Conservation (phyloP, 2,113 vertebrate species). For the Carlito syrichta region DNA sequence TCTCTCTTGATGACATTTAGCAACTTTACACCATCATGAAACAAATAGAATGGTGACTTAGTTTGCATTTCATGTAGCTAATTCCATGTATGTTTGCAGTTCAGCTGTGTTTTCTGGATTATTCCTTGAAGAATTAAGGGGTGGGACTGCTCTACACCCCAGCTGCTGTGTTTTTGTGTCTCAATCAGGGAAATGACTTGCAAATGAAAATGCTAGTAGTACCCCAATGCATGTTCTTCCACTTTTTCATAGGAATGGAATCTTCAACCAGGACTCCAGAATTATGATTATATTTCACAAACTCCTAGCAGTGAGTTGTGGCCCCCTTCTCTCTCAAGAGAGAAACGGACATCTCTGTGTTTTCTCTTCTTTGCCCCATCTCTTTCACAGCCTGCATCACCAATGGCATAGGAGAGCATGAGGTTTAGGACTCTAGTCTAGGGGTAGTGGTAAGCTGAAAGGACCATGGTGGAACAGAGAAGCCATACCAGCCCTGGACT, state of each 20-base stretch:
- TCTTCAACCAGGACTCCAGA: neutral
- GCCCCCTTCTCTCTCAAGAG: neutral
- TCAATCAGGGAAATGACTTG: neutral
- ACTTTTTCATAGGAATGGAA: neutral
- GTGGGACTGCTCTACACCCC: neutral
- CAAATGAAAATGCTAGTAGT: neutral
- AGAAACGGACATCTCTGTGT: neutral
- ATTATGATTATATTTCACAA: neutral
- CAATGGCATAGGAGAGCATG: neutral
- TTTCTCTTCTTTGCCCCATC: neutral
- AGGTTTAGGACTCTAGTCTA: neutral
- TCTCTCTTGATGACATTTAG: neutral
- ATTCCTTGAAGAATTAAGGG: neutral
- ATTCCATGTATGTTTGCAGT: neutral
- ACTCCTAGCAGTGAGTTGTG: neutral
- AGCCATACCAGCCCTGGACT: neutral
- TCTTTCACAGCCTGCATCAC: neutral
- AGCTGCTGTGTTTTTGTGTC: neutral
- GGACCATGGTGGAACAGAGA: neutral
- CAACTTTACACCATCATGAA: neutral
- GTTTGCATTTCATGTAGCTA: neutral
- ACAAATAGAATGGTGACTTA: neutral
- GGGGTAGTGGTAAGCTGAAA: neutral
- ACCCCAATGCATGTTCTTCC: neutral
- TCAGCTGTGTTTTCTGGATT: neutral